Evolutionary conservation across 2,797 vertebrate species (phyloP).

Genomic region (Nannoperca australis): DNA sequence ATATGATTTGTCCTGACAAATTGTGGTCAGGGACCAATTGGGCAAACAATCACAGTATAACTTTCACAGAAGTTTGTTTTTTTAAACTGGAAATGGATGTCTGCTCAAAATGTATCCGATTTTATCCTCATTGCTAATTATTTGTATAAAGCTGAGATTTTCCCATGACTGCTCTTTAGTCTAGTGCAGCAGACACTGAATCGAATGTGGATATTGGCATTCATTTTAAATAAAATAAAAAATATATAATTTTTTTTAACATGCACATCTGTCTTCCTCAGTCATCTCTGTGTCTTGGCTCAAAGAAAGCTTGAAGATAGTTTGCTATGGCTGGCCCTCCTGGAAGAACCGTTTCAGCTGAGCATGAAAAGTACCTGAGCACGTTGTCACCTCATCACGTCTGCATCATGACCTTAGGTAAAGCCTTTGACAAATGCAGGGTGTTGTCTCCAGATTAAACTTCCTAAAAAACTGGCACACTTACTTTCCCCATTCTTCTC

Average conservation of each 20-base stretch:
- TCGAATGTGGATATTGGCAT: constrained; percentile 54
- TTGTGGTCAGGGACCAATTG: constrained; percentile 73
- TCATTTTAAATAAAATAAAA: constrained; percentile 57
- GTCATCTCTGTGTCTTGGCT: constrained; percentile 42
- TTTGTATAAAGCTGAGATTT: constrained; percentile 58
- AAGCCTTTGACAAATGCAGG: constrained; percentile 65
- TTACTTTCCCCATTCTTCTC: constrained; percentile 75
- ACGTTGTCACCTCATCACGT: constrained; percentile 61
- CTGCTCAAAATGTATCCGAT: constrained; percentile 61
- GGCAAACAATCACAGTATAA: constrained; percentile 66
- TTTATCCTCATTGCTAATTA: constrained; percentile 65
- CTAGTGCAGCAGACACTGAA: constrained; percentile 23
- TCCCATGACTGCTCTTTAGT: constrained; percentile 52
- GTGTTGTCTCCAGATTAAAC: constrained; percentile 74
- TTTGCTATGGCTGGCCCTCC: constrained; percentile 46
- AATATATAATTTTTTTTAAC: constrained; percentile 13
- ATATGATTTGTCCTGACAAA: constrained; percentile 79
- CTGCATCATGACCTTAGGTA: constrained; percentile 69
- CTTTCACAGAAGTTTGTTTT: constrained; percentile 59
- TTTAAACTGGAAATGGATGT: constrained; percentile 62
- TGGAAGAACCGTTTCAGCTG: constrained; percentile 44
- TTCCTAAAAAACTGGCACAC: constrained; percentile 60
- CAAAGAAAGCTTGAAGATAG: background rate
- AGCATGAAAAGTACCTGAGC: constrained; percentile 57
- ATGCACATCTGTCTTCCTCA: constrained; percentile 52